A percentile compares a stretch with the other conserved stretches of the same genome.
Conservation (phyloP, 2,113 vertebrate species). For the human region DNA sequence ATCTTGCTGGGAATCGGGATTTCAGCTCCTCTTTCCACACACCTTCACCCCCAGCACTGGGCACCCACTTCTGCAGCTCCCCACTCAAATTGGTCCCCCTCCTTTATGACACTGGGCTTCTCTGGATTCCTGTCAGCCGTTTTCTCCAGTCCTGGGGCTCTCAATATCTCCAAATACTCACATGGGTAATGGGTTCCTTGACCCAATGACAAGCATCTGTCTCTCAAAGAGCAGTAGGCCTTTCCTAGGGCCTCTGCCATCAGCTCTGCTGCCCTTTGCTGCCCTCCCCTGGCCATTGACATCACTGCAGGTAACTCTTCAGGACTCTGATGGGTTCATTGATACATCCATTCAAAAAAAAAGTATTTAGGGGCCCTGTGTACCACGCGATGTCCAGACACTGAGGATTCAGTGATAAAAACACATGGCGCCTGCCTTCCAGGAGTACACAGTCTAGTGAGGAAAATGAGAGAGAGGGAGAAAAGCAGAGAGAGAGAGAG, state of each 20-base stretch:
- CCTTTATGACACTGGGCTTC: not conserved
- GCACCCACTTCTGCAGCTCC: not conserved
- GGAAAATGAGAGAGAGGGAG: not conserved
- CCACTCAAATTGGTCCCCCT: not conserved
- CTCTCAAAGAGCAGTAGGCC: not conserved
- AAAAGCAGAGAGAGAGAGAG: not conserved
- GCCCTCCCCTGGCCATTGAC: constrained; percentile 60
- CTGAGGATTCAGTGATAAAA: not conserved
- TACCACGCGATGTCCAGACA: not conserved
- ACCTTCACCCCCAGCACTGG: not conserved
- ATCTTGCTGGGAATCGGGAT: not conserved
- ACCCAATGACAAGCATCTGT: not conserved
- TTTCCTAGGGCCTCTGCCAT: not conserved
- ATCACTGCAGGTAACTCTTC: constrained; percentile 9
- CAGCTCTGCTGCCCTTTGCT: constrained; percentile 62
- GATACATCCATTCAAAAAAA: not conserved
- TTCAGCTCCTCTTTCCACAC: not conserved
- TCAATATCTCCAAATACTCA: not conserved
- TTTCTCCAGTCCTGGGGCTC: not conserved
- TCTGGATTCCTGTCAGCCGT: not conserved
- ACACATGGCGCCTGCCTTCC: not conserved
- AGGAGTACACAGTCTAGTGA: not conserved
- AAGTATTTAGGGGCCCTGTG: not conserved
- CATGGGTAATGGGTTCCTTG: not conserved
- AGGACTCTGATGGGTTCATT: not conserved